These are phyloP conservation scores for Lapara coniferarum DNA, from an alignment of 2,888 invertebrate genomes.

Conservation along the genomic window DNA sequence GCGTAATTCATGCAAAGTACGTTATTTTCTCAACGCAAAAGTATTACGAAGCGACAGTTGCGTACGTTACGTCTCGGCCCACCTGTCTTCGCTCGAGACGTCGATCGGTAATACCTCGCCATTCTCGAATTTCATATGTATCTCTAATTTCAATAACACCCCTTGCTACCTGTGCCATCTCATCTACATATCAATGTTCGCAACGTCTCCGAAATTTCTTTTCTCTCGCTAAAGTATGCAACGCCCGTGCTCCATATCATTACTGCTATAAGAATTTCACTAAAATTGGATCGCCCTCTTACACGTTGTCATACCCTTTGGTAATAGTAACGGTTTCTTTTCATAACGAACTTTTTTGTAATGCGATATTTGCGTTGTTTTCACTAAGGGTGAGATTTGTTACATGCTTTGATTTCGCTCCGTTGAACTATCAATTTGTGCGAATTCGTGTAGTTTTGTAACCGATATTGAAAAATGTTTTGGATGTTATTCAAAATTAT, in stretches of 20 bases:
- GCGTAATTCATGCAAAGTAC: slow-evolving; percentile 38
- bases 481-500: slow-evolving; percentile 31
- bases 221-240: slow-evolving; percentile 78
- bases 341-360: slow-evolving; percentile 82
- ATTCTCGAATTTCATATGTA: slow-evolving; percentile 75
- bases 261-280: slow-evolving; percentile 73
- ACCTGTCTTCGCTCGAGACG: slow-evolving; percentile 53
- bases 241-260: slow-evolving; percentile 81
- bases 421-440: slow-evolving; percentile 45
- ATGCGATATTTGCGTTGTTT: slow-evolving; percentile 79
- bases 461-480: neutral
- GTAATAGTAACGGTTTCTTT: slow-evolving; percentile 81
- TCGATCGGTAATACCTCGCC: slow-evolving; percentile 61
- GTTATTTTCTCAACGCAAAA: slow-evolving; percentile 46
- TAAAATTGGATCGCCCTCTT: slow-evolving; percentile 80
- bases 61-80: slow-evolving; percentile 39
- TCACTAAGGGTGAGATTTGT: slow-evolving; percentile 76
- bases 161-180: slow-evolving; percentile 77
- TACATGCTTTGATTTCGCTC: slow-evolving; percentile 62
- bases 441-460: neutral
- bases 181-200: slow-evolving; percentile 82
- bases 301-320: slow-evolving; percentile 78
- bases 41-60: slow-evolving; percentile 38
- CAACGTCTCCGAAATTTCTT: slow-evolving; percentile 76
- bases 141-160: slow-evolving; percentile 82